phyloP scores from a whole-genome alignment of 2,888 invertebrate genomes.

The Torymus aiolomorphi region DNA sequence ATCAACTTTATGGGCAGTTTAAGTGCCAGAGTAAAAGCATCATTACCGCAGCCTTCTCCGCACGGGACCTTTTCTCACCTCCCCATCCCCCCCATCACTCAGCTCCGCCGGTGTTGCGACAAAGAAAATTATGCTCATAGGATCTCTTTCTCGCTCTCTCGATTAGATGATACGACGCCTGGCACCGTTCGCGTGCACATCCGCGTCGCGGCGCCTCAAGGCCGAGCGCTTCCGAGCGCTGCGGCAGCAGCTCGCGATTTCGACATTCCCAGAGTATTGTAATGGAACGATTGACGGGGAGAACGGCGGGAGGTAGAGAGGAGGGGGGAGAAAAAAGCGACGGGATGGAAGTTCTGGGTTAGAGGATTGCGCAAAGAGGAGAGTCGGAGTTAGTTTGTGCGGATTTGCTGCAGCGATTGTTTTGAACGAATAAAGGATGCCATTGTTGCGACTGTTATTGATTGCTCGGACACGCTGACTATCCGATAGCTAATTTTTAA shows the following conservation, averaged over 20 bases:
- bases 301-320: background rate
- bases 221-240: constrained; percentile 3
- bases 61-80: background rate
- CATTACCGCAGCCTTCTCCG: constrained; percentile 33
- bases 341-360: no score
- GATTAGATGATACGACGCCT: constrained; percentile 7
- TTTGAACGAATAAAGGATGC: no score
- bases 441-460: background rate
- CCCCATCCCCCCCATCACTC: background rate
- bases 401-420: no score
- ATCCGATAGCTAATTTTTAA: no score
- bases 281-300: background rate
- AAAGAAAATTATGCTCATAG: constrained; percentile 15
- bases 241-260: background rate
- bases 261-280: constrained; percentile 17
- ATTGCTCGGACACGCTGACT: background rate
- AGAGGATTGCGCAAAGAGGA: no score
- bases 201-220: background rate
- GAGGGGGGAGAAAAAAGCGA: no score
- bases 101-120: constrained; percentile 5
- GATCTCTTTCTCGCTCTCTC: constrained; percentile 7
- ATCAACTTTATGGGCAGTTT: constrained; percentile 52
- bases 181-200: background rate
- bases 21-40: constrained; percentile 47
- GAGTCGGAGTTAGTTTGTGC: no score